Conservation (phyloP, 2,888 invertebrate genomes). For the Patella pellucida region DNA sequence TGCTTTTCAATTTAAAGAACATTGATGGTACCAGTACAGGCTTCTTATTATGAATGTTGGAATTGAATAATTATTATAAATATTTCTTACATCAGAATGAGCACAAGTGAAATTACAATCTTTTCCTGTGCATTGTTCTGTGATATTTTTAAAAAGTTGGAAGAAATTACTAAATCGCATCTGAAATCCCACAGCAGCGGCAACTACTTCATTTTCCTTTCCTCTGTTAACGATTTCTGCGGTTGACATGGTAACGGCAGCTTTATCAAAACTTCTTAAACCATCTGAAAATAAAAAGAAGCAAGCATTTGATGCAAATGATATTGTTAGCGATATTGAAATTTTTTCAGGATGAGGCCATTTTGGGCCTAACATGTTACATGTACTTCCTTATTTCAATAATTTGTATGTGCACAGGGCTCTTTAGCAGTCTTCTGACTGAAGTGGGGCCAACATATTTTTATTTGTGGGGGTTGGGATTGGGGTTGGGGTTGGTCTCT, state of each 20-base stretch:
- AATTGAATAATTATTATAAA: no score
- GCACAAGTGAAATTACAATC: constrained; percentile 29
- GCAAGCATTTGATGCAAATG: no score
- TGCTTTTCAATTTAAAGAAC: no score
- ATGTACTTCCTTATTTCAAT: no score
- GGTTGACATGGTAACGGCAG: constrained; percentile 34
- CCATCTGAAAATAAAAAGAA: neutral
- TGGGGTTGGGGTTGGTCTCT: no score
- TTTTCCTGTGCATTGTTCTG: constrained; percentile 26
- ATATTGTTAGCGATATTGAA: no score
- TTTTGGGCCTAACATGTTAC: no score
- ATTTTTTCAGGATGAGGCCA: no score
- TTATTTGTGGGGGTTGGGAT: neutral
- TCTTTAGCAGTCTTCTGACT: constrained; percentile 9
- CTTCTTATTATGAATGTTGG: no score
- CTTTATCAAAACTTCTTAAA: neutral
- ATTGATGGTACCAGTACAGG: no score
- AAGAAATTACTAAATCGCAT: constrained; percentile 50
- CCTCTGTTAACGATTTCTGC: constrained; percentile 28
- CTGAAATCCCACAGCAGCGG: constrained; percentile 59
- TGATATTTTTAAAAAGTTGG: constrained; percentile 31
- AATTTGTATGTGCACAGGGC: no score
- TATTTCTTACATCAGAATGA: constrained; percentile 28
- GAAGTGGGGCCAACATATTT: neutral
- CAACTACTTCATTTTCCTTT: constrained; percentile 35